phyloP scores from a whole-genome alignment of 2,113 vertebrate species.

The Cyanocitta stelleri region DNA sequence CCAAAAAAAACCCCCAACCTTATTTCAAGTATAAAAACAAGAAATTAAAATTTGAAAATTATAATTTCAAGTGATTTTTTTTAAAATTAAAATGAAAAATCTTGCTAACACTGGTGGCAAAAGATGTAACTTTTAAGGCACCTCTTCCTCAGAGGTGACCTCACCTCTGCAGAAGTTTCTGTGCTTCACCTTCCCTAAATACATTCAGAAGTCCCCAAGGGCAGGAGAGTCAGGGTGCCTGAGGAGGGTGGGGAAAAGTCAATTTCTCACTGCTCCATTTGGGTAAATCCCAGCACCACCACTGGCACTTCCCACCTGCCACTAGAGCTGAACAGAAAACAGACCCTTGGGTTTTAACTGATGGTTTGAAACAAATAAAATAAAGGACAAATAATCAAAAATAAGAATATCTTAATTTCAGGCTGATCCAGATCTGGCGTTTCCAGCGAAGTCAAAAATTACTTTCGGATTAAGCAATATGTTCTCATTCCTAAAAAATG shows the following conservation, averaged over 20 bases:
- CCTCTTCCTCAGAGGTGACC: not conserved
- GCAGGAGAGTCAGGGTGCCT: not conserved
- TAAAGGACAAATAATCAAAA: not conserved
- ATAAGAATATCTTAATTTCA: not conserved
- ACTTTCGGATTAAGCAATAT: not conserved
- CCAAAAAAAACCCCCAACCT: too few relatives aligned
- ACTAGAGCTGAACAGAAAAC: not conserved
- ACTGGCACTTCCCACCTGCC: not conserved
- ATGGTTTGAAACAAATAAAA: not conserved
- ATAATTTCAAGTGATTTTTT: too few relatives aligned
- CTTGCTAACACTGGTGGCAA: not conserved
- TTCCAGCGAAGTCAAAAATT: not conserved
- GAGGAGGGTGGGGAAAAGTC: not conserved
- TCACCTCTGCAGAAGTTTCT: not conserved
- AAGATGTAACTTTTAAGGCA: not conserved
- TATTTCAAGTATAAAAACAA: not conserved
- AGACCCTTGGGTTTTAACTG: not conserved
- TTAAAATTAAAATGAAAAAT: not conserved
- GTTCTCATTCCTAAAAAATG: not conserved
- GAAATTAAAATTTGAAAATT: not conserved
- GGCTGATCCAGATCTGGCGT: fast-evolving
- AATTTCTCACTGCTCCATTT: not conserved
- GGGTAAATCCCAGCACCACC: not conserved
- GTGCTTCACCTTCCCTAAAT: not conserved
- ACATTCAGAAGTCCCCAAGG: not conserved